Evolutionary conservation across 2,888 invertebrate genomes (phyloP), one percentile per base, ranked within the genome.

Genomic region (Aproaerema taeniolella): DNA sequence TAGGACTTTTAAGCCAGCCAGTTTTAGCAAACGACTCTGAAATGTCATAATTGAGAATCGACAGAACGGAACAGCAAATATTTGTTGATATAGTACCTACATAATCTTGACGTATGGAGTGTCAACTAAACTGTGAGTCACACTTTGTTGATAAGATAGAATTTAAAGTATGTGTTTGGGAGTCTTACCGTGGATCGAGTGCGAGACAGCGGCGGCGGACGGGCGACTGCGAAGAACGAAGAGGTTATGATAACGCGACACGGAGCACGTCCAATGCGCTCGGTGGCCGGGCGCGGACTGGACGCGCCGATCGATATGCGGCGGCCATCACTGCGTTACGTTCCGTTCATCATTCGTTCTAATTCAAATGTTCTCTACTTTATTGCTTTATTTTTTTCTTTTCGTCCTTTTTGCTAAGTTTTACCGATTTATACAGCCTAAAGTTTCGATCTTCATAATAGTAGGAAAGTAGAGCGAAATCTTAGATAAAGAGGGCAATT

Each of bases 301-400:
- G 42, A 55, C 60, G 77, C 79, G 72, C 63, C 79, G 83, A 83
- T 85, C 85, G 85, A 83, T 85, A 79, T n/a, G n/a, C 55, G 49
- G 42, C 61, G 51, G 69, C 78, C 78, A 71, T 74, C 61, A 70
- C 71, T 71, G 74, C 71, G 69, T 60, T 69, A 66, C 81, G 79
- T 73, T 72, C 67, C 76, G 74, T 76, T 74, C 67, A 63, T 58
- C 53, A 56, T 53, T 46, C 45, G 53, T 56, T 56, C 54, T 43
- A 53, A 52, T 24, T 16, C 24, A 6, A 30, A 30, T 31, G 31
- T 10, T 11, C 26, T n/a, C n/a, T 4, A n/a, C 9, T n/a, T 1
- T 26, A 25, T 26, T 26, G 2, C 11, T 35, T 26, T 28, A 10
- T 28, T 26, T 15, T 35, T 15, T 26, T 26, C n/a, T 26, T 26